Percentiles rank a stretch among this genome's conserved stretches.
These are phyloP conservation scores for Plectrocnemia conspersa DNA, from an alignment of 1,140 invertebrate species.

Conservation along the genomic window DNA sequence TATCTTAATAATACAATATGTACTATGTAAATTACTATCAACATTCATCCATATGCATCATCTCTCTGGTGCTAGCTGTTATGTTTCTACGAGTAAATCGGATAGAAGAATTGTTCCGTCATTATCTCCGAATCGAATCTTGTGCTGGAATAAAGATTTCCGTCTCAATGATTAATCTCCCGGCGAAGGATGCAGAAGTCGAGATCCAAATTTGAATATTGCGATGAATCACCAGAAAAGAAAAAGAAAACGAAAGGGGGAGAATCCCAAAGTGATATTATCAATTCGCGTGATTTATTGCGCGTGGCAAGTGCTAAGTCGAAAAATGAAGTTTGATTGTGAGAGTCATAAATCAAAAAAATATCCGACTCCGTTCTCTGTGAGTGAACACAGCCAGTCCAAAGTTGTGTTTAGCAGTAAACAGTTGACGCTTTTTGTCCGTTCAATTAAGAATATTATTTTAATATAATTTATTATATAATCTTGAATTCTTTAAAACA, in stretches of 20 bases:
- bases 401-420: not conserved
- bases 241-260: not conserved
- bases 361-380: not conserved
- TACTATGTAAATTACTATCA: too few relatives aligned
- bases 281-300: constrained; percentile 13
- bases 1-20: too few relatives aligned
- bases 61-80: too few relatives aligned
- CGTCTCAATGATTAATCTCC: too few relatives aligned
- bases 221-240: constrained; percentile 2
- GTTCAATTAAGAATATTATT: not conserved
- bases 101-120: too few relatives aligned
- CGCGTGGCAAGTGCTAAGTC: constrained; percentile 4
- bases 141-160: too few relatives aligned
- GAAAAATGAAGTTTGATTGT: constrained; percentile 10
- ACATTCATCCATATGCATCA: too few relatives aligned
- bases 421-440: too few relatives aligned
- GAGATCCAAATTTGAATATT: constrained; percentile 14
- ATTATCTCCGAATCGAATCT: too few relatives aligned
- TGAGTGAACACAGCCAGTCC: not conserved
- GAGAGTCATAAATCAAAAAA: not conserved
- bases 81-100: too few relatives aligned
- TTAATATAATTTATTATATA: not conserved
- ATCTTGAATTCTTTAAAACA: not conserved
- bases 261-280: not conserved
- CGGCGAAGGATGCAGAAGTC: too few relatives aligned